Evolutionary conservation across 2,797 vertebrate genomes (phyloP).

Genomic region (Atherinosoma microstoma): DNA sequence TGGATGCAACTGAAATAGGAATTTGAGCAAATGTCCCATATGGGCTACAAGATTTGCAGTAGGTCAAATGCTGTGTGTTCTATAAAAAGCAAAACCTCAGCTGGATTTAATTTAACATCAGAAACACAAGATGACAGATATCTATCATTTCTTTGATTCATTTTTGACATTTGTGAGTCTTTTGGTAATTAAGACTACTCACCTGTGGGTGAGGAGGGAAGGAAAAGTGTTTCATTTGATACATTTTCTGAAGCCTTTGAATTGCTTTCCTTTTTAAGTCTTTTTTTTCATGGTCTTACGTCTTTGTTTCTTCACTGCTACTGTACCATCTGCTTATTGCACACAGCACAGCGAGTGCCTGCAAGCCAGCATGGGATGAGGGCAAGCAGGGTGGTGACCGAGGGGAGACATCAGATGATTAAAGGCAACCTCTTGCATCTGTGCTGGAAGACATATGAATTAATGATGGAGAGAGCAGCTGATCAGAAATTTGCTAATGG

Average conservation of each 20-base stretch:
- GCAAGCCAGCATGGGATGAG: conserved; percentile 36
- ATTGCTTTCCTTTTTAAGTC: neutral
- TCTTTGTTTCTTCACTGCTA: conserved; percentile 56
- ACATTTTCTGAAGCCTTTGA: neutral
- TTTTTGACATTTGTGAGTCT: neutral
- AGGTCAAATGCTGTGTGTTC: conserved; percentile 3
- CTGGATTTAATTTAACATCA: neutral
- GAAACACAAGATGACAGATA: neutral
- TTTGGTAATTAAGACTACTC: neutral
- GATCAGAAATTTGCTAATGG: conserved; percentile 85
- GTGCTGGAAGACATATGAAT: conserved; percentile 76
- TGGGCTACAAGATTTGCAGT: conserved; percentile 31
- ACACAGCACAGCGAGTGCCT: conserved; percentile 10
- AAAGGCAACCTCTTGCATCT: conserved; percentile 76
- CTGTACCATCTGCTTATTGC: conserved; percentile 30
- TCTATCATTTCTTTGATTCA: neutral
- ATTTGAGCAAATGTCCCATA: conserved; percentile 55
- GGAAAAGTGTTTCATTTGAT: neutral
- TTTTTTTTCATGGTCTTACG: conserved; percentile 8
- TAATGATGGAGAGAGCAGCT: conserved; percentile 81
- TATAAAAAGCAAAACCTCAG: conserved; percentile 23
- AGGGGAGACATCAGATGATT: conserved; percentile 74
- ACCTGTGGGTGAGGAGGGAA: conserved; percentile 16
- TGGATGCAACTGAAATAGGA: conserved; percentile 31
- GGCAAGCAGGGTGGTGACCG: conserved; percentile 34